A percentile compares a stretch with the other conserved stretches of the same genome.
phyloP scores from a whole-genome alignment of 2,888 invertebrate genomes.

The Philhelius pedissequus region DNA sequence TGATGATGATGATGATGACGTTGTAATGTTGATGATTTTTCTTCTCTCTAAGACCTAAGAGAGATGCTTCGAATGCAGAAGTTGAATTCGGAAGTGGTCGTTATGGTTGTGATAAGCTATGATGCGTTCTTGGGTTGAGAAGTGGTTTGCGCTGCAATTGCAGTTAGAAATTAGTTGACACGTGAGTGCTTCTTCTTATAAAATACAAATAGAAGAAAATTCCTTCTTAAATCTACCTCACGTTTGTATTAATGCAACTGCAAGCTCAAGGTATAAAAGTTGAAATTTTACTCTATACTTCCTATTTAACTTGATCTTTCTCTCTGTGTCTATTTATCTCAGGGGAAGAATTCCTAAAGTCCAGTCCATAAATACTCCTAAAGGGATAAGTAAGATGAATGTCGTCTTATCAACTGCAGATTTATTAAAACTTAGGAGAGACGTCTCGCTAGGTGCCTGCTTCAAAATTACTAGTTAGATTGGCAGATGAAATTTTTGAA shows the following conservation, averaged over 20 bases:
- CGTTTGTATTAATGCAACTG: slow-evolving; percentile 7
- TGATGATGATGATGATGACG: slow-evolving; percentile 13
- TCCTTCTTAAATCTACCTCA: background rate
- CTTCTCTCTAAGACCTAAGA: background rate
- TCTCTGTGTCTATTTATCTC: background rate
- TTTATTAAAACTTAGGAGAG: slow-evolving; percentile 34
- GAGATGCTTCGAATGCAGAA: slow-evolving; percentile 43
- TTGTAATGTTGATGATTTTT: slow-evolving; percentile 30
- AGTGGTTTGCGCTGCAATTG: slow-evolving; percentile 48
- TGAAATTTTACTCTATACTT: background rate
- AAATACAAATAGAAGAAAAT: slow-evolving; percentile 20
- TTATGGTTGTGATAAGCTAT: slow-evolving; percentile 5
- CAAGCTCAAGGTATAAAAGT: background rate
- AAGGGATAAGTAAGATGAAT: slow-evolving; percentile 28
- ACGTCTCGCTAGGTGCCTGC: background rate
- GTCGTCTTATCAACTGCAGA: slow-evolving; percentile 51
- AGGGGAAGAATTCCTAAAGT: slow-evolving; percentile 21
- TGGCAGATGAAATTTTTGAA: background rate
- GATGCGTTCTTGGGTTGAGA: background rate
- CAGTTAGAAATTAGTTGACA: slow-evolving; percentile 63
- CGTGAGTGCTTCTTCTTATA: slow-evolving; percentile 47
- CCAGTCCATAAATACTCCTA: slow-evolving; percentile 2
- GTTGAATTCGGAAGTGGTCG: slow-evolving; percentile 21
- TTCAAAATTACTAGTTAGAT: background rate
- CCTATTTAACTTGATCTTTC: too few relatives aligned